A percentile compares a stretch with the other conserved stretches of the same genome.
Evolutionary conservation across 1,140 invertebrate species (phyloP).

Genomic region (Drosophila nigromelanica): DNA sequence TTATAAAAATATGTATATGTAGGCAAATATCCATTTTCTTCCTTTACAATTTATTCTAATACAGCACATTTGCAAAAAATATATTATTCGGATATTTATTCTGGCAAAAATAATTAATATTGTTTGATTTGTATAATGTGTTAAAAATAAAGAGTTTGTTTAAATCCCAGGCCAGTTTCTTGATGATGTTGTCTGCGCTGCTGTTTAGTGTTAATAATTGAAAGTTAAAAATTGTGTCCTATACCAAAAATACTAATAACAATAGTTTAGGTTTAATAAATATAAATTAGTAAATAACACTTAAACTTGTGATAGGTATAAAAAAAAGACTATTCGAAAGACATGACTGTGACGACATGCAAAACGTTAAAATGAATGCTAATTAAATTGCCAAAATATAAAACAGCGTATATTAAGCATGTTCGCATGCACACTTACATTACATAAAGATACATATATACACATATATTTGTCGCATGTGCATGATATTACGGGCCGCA

Average conservation of each 20-base stretch:
- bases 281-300: background rate
- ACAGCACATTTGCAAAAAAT: too few relatives aligned
- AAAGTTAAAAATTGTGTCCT: too few relatives aligned
- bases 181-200: too few relatives aligned
- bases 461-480: background rate
- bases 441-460: slow-evolving; percentile 8
- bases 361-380: slow-evolving; percentile 24
- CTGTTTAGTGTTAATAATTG: too few relatives aligned
- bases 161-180: too few relatives aligned
- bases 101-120: too few relatives aligned
- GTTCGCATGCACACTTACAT: slow-evolving; percentile 29
- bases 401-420: slow-evolving; percentile 8
- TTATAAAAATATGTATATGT: background rate
- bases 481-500: slow-evolving; percentile 4
- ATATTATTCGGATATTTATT: too few relatives aligned
- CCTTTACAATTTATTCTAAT: too few relatives aligned
- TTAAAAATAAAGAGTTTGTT: too few relatives aligned
- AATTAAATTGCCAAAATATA: slow-evolving; percentile 57
- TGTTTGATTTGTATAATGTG: too few relatives aligned
- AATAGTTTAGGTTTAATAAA: background rate
- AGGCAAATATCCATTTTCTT: background rate
- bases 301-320: background rate
- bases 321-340: background rate
- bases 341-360: too few relatives aligned
- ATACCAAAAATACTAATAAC: too few relatives aligned